phyloP scores from a whole-genome alignment of 2,113 vertebrate species.

The Dromas ardeola region DNA sequence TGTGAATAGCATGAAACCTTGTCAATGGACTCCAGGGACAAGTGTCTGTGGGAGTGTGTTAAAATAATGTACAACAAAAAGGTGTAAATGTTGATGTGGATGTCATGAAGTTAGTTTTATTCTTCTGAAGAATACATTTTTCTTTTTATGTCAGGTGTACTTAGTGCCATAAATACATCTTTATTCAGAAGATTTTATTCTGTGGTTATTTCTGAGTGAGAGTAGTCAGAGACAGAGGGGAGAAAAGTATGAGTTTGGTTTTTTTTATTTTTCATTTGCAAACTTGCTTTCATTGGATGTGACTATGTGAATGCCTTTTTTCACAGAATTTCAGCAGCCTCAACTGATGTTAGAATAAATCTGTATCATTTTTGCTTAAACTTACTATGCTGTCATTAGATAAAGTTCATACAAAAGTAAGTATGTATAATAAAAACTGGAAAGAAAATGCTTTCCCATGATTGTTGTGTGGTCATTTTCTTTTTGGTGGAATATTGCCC shows the following conservation, averaged over 20 bases:
- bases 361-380: neutral
- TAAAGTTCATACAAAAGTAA: neutral
- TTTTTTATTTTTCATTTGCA: neutral
- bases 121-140: conserved; percentile 1
- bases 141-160: neutral
- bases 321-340: neutral
- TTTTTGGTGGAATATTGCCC: neutral
- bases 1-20: conserved; percentile 13
- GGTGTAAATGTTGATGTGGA: neutral
- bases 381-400: neutral
- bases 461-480: neutral
- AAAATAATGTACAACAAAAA: conserved; percentile 4
- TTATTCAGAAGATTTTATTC: neutral
- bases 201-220: neutral
- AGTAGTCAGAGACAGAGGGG: neutral
- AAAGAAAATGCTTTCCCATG: neutral
- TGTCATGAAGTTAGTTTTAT: neutral
- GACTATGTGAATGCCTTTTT: neutral
- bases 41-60: neutral
- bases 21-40: neutral
- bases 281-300: neutral
- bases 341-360: neutral
- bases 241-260: neutral
- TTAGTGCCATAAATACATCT: neutral
- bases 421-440: neutral